Conservation (phyloP, 2,113 vertebrate species). For the Solenodon paradoxus region DNA sequence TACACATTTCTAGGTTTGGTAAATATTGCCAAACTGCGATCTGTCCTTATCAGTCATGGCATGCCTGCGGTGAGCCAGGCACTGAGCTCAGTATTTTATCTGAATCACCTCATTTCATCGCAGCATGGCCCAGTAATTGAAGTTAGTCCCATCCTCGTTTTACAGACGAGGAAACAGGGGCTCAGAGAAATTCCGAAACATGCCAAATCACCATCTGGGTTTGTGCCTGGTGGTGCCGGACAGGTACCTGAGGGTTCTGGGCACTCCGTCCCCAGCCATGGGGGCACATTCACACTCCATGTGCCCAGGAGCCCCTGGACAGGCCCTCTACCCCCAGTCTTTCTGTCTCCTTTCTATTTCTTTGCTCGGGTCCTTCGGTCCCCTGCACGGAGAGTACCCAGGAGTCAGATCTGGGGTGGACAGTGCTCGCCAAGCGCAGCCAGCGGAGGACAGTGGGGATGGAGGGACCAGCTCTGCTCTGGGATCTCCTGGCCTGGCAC, state of each 20-base stretch:
- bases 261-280: no score
- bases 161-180: not conserved
- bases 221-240: not conserved
- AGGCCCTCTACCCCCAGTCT: not conserved
- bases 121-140: not conserved
- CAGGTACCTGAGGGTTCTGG: not conserved
- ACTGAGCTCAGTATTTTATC: not conserved
- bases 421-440: not conserved
- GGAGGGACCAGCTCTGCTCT: fast-evolving
- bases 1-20: not conserved
- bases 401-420: fast-evolving
- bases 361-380: not conserved
- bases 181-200: not conserved
- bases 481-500: not conserved
- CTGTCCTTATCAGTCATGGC: fast-evolving
- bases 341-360: not conserved
- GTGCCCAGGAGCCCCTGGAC: not conserved
- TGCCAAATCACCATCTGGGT: not conserved
- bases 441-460: not conserved
- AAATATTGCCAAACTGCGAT: not conserved
- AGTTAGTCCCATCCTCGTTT: not conserved
- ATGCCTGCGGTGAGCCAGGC: not conserved
- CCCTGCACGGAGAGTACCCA: not conserved
- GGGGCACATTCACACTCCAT: not conserved
- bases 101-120: not conserved